Evolutionary conservation across 2,797 vertebrate genomes (phyloP).

Genomic region (Sebastes kiyomatsui): DNA sequence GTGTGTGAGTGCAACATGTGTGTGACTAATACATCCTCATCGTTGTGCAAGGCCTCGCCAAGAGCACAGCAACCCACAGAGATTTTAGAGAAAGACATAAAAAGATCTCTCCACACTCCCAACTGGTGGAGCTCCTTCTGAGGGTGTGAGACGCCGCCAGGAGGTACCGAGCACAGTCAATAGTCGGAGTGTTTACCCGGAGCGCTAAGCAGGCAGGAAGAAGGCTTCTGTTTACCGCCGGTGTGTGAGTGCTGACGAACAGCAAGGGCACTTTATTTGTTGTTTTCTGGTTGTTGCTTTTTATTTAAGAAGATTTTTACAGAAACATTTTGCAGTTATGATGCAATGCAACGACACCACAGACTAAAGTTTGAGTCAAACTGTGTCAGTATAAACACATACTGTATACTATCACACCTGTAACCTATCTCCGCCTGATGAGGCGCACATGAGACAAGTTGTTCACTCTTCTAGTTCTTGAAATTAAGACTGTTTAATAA

Average conservation of each 20-base stretch:
- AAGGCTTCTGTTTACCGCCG: neutral
- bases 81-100: conserved; percentile 49
- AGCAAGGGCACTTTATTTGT: neutral
- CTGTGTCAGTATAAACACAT: too few relatives aligned
- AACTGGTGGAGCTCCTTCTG: conserved; percentile 44
- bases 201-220: neutral
- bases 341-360: neutral
- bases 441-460: neutral
- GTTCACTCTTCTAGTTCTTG: neutral
- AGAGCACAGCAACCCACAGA: conserved; percentile 50
- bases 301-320: neutral
- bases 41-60: conserved; percentile 27
- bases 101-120: conserved; percentile 29
- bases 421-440: neutral
- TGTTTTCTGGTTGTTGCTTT: neutral
- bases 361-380: neutral
- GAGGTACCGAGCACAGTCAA: conserved; percentile 28
- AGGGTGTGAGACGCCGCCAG: conserved; percentile 33
- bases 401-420: neutral
- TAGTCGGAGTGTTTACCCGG: conserved; percentile 19
- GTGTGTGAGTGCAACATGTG: conserved; percentile 47
- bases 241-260: neutral
- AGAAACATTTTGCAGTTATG: neutral
- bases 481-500: neutral
- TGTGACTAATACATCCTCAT: conserved; percentile 62